These are phyloP conservation scores for Corythornis vintsioides DNA, from an alignment of 2,113 vertebrate species.

Conservation along the genomic window DNA sequence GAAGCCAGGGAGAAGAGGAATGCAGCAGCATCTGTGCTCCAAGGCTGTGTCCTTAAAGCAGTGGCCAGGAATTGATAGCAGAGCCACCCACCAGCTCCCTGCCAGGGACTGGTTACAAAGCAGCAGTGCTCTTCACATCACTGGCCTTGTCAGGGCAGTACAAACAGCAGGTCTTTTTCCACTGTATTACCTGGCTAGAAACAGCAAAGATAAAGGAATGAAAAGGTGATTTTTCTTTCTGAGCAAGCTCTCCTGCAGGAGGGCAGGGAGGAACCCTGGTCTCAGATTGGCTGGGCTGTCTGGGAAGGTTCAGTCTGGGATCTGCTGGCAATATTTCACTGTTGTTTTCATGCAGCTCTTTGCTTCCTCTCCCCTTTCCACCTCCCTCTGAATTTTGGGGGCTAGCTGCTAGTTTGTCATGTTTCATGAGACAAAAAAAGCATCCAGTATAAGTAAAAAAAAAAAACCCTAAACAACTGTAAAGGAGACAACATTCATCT, in stretches of 20 bases:
- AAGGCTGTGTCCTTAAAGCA: conserved; percentile 44
- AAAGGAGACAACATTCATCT: neutral
- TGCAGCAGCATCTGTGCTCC: neutral
- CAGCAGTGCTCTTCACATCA: conserved; percentile 60
- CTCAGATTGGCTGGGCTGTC: neutral
- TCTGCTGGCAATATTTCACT: neutral
- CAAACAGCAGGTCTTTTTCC: neutral
- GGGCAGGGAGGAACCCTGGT: neutral
- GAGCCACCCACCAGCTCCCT: conserved; percentile 50
- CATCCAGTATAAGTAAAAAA: neutral
- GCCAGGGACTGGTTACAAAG: conserved; percentile 14
- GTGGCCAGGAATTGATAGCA: conserved; percentile 42
- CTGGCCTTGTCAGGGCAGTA: neutral
- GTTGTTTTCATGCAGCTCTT: neutral
- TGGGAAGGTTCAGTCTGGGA: neutral
- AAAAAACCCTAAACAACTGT: neutral
- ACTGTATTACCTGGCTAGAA: conserved; percentile 43
- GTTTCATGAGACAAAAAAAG: neutral
- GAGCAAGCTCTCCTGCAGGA: conserved; percentile 22
- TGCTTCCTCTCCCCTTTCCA: neutral
- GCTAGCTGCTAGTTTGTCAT: fast-evolving
- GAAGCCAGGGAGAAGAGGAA: conserved; percentile 28
- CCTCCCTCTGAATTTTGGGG: neutral
- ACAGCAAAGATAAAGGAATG: conserved; percentile 34
- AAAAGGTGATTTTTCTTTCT: neutral